Evolutionary conservation across 2,888 invertebrate species (phyloP).

Genomic region (Onthophagus sagittarius): DNA sequence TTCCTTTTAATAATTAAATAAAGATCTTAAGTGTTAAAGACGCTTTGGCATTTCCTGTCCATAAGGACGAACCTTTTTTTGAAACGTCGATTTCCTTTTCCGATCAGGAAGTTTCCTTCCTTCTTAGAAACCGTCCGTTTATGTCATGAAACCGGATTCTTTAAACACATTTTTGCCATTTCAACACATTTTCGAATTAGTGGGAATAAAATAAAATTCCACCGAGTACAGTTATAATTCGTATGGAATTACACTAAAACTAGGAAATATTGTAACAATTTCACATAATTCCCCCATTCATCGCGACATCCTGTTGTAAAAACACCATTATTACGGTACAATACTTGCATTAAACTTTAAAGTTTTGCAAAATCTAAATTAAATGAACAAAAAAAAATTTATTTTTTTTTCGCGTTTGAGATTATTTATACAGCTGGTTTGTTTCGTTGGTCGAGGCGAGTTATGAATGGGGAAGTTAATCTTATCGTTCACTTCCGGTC

Average conservation of each 20-base stretch:
- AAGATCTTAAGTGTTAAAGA: too few species aligned
- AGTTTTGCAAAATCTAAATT: too few species aligned
- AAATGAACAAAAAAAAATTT: too few species aligned
- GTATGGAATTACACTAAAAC: neutral
- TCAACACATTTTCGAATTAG: neutral
- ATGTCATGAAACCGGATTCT: neutral
- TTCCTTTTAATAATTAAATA: too few species aligned
- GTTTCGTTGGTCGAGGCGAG: too few species aligned
- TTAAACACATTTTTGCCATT: neutral
- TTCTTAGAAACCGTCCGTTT: neutral
- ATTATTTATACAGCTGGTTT: too few species aligned
- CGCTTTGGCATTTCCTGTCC: too few species aligned
- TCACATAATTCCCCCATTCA: neutral
- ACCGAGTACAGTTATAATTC: neutral
- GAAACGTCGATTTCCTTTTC: neutral
- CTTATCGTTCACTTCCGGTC: neutral
- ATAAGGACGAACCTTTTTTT: too few species aligned
- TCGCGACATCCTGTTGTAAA: neutral
- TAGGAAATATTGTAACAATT: neutral
- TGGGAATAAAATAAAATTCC: neutral
- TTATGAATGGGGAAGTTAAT: constrained; percentile 5
- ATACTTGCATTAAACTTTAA: too few species aligned
- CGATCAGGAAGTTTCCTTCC: neutral
- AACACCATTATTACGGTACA: neutral
- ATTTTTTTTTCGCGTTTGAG: too few species aligned